Conservation (phyloP, 2,113 vertebrate genomes). For the Platichthys flesus region DNA sequence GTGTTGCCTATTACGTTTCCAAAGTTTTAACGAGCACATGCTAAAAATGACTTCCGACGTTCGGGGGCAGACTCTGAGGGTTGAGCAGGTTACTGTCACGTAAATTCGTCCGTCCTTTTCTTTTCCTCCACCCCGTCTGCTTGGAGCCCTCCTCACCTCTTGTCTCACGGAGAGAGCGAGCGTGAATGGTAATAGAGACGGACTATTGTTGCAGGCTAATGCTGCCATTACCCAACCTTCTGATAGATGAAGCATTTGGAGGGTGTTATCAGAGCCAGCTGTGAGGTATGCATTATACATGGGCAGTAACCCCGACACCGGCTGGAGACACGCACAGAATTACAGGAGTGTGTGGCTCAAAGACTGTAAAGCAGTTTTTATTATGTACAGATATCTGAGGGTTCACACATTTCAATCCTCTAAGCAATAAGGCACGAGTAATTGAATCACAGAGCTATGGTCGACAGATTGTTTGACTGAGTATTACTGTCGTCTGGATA, state of each 20-base stretch:
- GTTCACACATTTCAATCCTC: slow-evolving; percentile 1
- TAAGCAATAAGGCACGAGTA: neutral
- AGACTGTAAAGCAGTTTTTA: neutral
- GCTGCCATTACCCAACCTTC: slow-evolving; percentile 85
- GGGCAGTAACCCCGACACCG: slow-evolving; percentile 84
- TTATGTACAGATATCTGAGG: neutral
- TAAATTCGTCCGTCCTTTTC: slow-evolving; percentile 70
- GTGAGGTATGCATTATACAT: slow-evolving; percentile 90
- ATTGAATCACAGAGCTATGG: neutral
- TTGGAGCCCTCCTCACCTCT: slow-evolving; percentile 86
- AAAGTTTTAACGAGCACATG: slow-evolving; percentile 2
- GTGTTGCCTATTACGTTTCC: neutral
- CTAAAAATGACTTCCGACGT: neutral
- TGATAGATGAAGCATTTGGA: slow-evolving; percentile 91
- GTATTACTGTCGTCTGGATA: neutral
- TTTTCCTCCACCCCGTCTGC: slow-evolving; percentile 53
- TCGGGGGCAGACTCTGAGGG: slow-evolving; percentile 63
- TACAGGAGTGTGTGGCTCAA: slow-evolving; percentile 5
- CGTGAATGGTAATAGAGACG: slow-evolving; percentile 87
- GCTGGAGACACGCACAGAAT: slow-evolving; percentile 62
- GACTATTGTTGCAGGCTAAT: slow-evolving; percentile 76
- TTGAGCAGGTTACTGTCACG: slow-evolving; percentile 72
- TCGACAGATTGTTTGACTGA: neutral
- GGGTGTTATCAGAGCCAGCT: slow-evolving; percentile 92
- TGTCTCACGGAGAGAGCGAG: slow-evolving; percentile 75